Percentiles rank a stretch among this genome's conserved stretches.
Conservation (phyloP, 2,113 vertebrate species). For the Tamias sibiricus region DNA sequence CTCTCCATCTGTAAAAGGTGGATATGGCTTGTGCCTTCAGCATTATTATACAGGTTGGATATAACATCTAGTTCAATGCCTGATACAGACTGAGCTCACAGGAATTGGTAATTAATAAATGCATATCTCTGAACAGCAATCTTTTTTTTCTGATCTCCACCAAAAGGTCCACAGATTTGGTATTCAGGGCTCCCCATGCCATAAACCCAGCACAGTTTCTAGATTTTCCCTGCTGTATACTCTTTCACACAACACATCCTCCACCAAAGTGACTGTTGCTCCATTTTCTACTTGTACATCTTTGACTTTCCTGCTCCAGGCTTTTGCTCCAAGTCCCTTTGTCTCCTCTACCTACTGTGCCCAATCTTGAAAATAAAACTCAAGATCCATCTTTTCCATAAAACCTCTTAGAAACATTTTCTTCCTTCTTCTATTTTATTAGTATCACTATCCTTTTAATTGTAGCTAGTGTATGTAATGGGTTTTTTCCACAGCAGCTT, state of each 20-base stretch:
- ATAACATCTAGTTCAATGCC: neutral
- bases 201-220: neutral
- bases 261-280: fast-evolving
- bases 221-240: neutral
- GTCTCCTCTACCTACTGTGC: neutral
- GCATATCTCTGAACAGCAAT: neutral
- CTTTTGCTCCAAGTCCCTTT: neutral
- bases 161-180: neutral
- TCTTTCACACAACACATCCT: neutral
- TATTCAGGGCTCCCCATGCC: neutral
- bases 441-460: neutral
- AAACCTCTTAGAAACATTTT: neutral
- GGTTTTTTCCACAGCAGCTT: neutral
- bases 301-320: neutral
- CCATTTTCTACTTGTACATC: neutral
- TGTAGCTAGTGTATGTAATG: neutral
- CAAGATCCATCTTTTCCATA: neutral
- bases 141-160: neutral
- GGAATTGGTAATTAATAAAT: neutral
- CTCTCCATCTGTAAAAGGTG: neutral
- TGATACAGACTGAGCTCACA: neutral
- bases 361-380: neutral
- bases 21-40: neutral
- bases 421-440: neutral
- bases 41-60: neutral